Conservation (phyloP, 64 coral and sea anemone genomes). For the Trachythela sp. region DNA sequence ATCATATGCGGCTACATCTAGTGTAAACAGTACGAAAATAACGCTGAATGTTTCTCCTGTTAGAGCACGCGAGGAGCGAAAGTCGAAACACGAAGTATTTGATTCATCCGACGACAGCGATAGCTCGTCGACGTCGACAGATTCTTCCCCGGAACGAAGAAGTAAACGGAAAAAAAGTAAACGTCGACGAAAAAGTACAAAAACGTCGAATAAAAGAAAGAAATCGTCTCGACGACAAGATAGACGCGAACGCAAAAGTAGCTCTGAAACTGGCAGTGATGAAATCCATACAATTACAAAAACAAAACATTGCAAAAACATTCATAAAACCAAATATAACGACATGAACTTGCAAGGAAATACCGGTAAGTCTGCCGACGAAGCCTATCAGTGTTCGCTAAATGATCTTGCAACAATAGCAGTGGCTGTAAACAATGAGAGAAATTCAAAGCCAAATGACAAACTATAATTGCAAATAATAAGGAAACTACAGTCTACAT, state of each 20-base stretch:
- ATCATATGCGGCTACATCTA: background rate
- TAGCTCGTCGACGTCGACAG: background rate
- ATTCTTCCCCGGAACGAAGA: background rate
- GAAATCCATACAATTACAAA: background rate
- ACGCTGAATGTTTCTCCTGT: background rate
- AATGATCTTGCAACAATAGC: background rate
- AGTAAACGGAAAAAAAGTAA: background rate
- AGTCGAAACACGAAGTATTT: background rate
- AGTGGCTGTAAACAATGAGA: conserved; percentile 4
- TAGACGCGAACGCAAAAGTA: background rate
- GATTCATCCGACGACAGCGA: background rate
- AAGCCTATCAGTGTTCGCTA: conserved; percentile 12
- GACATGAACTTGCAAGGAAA: background rate
- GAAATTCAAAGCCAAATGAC: no score
- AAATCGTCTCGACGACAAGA: background rate
- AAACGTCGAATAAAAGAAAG: background rate
- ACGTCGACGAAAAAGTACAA: background rate
- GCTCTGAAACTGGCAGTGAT: background rate
- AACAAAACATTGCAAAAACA: no score
- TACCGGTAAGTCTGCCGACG: background rate
- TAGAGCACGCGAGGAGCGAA: background rate
- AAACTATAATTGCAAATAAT: no score
- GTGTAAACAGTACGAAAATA: background rate
- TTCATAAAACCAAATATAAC: no score
- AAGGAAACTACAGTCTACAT: no score